Evolutionary conservation across 1,140 invertebrate species (phyloP).

Genomic region (Drosophila bocki): DNA sequence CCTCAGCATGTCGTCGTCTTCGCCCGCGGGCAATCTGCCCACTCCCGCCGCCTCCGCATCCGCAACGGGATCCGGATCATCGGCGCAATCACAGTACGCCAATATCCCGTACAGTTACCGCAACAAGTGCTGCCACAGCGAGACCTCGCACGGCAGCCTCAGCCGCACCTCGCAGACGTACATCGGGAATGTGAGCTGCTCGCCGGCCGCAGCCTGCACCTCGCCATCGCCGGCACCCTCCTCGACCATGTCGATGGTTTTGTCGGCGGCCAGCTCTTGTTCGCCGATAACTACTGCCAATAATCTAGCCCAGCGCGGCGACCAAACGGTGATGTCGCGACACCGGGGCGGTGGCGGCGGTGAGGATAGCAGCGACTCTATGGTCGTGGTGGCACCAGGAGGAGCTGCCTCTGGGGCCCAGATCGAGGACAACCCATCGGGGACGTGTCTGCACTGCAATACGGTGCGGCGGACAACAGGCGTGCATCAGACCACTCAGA

Average conservation of each 20-base stretch:
- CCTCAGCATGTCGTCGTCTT: slow-evolving; percentile 23
- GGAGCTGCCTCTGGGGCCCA: slow-evolving; percentile 3
- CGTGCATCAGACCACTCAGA: slow-evolving; percentile 84
- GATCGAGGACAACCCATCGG: slow-evolving; percentile 23
- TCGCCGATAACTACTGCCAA: slow-evolving; percentile 45
- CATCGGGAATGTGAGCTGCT: slow-evolving; percentile 31
- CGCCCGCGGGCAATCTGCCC: slow-evolving; percentile 5
- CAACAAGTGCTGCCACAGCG: slow-evolving; percentile 68
- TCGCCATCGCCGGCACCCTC: slow-evolving; percentile 48
- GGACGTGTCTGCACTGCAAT: slow-evolving; percentile 81
- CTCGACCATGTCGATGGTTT: slow-evolving; percentile 35
- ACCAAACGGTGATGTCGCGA: not conserved
- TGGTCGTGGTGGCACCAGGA: slow-evolving; percentile 43
- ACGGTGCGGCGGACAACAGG: slow-evolving; percentile 81
- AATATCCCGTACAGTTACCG: slow-evolving; percentile 71
- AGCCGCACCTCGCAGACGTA: slow-evolving; percentile 55
- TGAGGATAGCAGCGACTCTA: slow-evolving; percentile 38
- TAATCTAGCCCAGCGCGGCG: not conserved
- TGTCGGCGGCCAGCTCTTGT: slow-evolving; percentile 41
- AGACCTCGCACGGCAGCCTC: slow-evolving; percentile 32
- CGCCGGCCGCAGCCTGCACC: slow-evolving; percentile 51
- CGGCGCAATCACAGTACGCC: slow-evolving; percentile 55
- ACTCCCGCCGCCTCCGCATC: slow-evolving; percentile 14
- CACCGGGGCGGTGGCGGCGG: slow-evolving; percentile 9
- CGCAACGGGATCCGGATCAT: not conserved